Evolutionary conservation across 2,113 vertebrate species (phyloP).

Genomic region (Oophaga pumilio): DNA sequence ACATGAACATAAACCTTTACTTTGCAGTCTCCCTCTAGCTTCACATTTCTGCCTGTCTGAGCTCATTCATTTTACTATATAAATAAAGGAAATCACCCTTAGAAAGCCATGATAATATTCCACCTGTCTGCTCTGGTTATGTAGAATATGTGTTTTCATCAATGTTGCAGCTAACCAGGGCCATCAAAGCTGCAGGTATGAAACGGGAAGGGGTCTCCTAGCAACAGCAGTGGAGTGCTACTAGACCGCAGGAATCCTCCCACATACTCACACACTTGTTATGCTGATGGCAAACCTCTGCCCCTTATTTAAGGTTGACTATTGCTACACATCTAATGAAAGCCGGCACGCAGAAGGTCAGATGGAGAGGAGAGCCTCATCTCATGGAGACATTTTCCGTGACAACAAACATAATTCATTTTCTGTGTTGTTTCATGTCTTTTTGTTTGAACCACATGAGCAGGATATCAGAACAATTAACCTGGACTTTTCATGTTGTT

Average conservation of each 20-base stretch:
- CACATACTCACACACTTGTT: conserved; percentile 48
- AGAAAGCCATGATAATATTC: conserved; percentile 7
- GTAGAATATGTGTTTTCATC: conserved; percentile 31
- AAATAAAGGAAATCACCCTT: background rate
- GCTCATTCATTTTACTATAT: background rate
- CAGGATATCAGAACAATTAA: conserved; percentile 22
- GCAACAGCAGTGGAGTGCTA: conserved; percentile 47
- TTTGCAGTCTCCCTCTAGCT: background rate
- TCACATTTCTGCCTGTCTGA: background rate
- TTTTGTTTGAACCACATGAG: conserved; percentile 3
- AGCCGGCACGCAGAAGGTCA: conserved; percentile 5
- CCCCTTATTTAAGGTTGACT: conserved; percentile 18
- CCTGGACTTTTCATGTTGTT: background rate
- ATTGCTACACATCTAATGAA: conserved; percentile 25
- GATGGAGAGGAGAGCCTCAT: background rate
- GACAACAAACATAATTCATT: conserved; percentile 19
- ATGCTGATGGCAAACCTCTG: conserved; percentile 21
- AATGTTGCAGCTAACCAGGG: conserved; percentile 27
- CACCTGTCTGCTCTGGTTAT: background rate
- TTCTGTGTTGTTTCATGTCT: conserved; percentile 14
- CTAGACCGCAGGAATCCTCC: conserved; percentile 39
- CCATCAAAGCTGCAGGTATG: conserved; percentile 49
- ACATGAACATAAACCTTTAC: background rate
- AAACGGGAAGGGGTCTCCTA: conserved; percentile 37
- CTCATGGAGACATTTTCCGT: conserved; percentile 10